These are phyloP conservation scores for Camponotus vicinus DNA, from an alignment of 1,140 invertebrate species.

Conservation along the genomic window DNA sequence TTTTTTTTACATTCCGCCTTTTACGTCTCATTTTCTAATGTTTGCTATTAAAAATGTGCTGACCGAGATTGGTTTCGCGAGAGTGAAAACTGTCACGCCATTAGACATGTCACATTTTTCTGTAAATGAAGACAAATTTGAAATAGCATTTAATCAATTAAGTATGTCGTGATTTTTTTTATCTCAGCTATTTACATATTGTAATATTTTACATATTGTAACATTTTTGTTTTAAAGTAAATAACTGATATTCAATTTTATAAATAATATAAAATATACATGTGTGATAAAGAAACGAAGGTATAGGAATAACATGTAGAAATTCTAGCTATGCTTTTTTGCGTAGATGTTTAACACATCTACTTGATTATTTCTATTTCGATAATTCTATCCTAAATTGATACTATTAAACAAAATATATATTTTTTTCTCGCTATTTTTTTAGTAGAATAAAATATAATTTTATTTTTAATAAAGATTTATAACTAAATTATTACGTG, in stretches of 20 bases:
- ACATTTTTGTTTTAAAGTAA: too few relatives aligned
- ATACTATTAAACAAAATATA: background rate
- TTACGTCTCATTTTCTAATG: constrained; percentile 4
- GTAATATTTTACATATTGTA: too few relatives aligned
- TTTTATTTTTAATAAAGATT: background rate
- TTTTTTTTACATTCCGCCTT: constrained; percentile 10
- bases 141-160: background rate
- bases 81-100: background rate
- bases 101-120: constrained; percentile 20
- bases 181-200: too few relatives aligned
- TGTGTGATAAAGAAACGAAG: too few relatives aligned
- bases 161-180: too few relatives aligned
- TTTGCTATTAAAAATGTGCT: constrained; percentile 35
- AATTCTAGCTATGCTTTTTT: too few relatives aligned
- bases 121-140: background rate
- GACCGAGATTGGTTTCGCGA: constrained; percentile 24
- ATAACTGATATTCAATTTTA: too few relatives aligned
- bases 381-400: too few relatives aligned
- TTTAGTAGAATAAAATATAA: background rate
- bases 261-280: too few relatives aligned
- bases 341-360: too few relatives aligned
- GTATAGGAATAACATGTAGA: too few relatives aligned
- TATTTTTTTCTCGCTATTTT: background rate
- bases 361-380: too few relatives aligned
- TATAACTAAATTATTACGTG: background rate